Evolutionary conservation across 2,797 vertebrate species (phyloP).

Genomic region (Clarias pachynema): DNA sequence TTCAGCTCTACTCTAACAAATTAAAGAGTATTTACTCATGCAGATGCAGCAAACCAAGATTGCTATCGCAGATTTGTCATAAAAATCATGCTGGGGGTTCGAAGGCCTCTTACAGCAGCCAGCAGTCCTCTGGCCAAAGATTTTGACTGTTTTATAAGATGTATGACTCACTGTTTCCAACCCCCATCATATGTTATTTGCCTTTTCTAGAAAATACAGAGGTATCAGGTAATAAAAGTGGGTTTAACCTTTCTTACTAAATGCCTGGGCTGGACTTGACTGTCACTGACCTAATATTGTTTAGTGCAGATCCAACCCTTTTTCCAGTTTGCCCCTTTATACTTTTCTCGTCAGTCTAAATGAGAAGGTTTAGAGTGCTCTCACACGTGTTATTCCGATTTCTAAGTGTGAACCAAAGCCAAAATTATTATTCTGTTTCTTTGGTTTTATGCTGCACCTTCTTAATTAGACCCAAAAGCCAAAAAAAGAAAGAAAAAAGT

Average conservation of each 20-base stretch:
- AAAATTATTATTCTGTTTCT: background rate
- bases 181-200: slow-evolving; percentile 19
- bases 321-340: slow-evolving; percentile 15
- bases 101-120: background rate
- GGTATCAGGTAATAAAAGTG: slow-evolving; percentile 21
- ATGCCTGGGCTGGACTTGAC: slow-evolving; percentile 4
- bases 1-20: slow-evolving; percentile 43
- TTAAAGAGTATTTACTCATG: slow-evolving; percentile 47
- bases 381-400: background rate
- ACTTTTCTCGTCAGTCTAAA: slow-evolving; percentile 17
- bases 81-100: slow-evolving; percentile 37
- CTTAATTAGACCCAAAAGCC: background rate
- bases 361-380: background rate
- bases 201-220: slow-evolving; percentile 5
- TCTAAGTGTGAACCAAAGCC: background rate
- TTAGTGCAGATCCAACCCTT: slow-evolving; percentile 35
- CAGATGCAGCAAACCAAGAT: slow-evolving; percentile 69
- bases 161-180: slow-evolving; percentile 37
- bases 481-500: background rate
- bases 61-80: slow-evolving; percentile 66
- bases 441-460: background rate
- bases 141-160: slow-evolving; percentile 42
- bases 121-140: slow-evolving; percentile 16
- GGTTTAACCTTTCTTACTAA: background rate
- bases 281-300: background rate